Base-by-base conservation (phyloP, 2,113 vertebrate genomes). In the Ceuthmochares aereus region DNA sequence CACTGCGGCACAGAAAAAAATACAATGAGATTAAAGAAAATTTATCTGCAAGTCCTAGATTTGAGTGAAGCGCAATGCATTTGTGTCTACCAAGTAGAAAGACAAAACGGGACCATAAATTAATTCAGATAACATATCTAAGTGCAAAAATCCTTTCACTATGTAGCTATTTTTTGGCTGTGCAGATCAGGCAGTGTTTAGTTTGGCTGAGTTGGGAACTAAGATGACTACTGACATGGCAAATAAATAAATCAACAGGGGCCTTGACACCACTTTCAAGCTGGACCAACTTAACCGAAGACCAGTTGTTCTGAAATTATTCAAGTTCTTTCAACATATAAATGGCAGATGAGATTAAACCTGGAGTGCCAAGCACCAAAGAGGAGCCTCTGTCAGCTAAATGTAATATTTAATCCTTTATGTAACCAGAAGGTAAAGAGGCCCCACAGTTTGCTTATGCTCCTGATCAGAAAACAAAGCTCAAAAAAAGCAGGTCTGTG, bases 301-400 rank as follows among this genome's bases (percentile, higher is more conserved):
- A 66, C 19, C 75, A 67, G 76, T 88, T 92, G 75, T 77, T 77
- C 80, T 70, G 76, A 95, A 96, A 90, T 92, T 54, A 90, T 37
- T 86, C 63, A 80, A 88, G 42, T 59, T 94, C 85, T 88, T 92
- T 88, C 88, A 93, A 77, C 40, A 62, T 37, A 40, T 17, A 90
- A 90, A 83, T 27, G 54, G 23, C 32, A 77, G 86, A 42, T 5
- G 27, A 87, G 84, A 84, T 92, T 89, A 87, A 43, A 72, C 23
- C 36, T 56, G 58, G 73, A 20, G n/a, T 75, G 40, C 29, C 84
- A 52, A 89, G 73, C 66, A 56, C 42, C 58, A 77, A 73, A 80
- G n/a, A 90, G 32, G 26, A 87, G 29, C 16, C 43, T 87, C 40
- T 76, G 58, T 37, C 56, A 79, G 58, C 13, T 95, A 77, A 59